These are phyloP conservation scores for Anguilla marmorata DNA, from an alignment of 2,797 vertebrate species.

Conservation along the genomic window DNA sequence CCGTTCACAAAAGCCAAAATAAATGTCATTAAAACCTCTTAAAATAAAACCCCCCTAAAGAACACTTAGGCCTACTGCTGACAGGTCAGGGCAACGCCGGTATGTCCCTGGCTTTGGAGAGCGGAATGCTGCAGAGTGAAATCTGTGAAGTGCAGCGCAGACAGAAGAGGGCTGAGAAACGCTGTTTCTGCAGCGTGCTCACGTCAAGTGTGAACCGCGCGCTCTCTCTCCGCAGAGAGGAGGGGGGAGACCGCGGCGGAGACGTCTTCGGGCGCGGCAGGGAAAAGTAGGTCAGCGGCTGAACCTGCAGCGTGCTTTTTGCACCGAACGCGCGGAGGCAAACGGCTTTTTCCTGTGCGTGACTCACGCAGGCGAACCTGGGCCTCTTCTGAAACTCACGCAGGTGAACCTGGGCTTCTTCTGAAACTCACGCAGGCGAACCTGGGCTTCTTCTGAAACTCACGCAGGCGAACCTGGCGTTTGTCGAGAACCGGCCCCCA, in stretches of 20 bases:
- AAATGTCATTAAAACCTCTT: too few species aligned
- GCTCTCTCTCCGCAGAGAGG: neutral
- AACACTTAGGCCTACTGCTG: too few species aligned
- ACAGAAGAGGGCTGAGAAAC: too few species aligned
- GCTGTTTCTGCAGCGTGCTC: too few species aligned
- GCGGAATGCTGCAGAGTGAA: too few species aligned
- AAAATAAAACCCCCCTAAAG: too few species aligned
- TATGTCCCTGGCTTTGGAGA: too few species aligned
- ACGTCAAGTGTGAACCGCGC: too few species aligned
- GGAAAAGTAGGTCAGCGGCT: slow-evolving; percentile 37
- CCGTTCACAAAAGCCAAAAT: too few species aligned
- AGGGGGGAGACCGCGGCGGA: neutral
- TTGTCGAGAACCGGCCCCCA: neutral
- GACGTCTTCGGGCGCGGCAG: neutral
- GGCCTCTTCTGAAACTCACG: neutral
- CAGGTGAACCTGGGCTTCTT: neutral
- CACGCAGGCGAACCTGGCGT: neutral
- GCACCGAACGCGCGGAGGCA: neutral
- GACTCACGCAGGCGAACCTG: neutral
- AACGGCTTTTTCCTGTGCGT: slow-evolving; percentile 4
- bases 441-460: neutral
- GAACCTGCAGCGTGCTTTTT: slow-evolving; percentile 37
- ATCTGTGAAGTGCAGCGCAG: too few species aligned
- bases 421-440: neutral
- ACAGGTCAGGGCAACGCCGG: too few species aligned